Evolutionary conservation across 2,113 vertebrate genomes (phyloP), one percentile per base, ranked within the genome.

Genomic region (Petrocephalus microphthalmus): DNA sequence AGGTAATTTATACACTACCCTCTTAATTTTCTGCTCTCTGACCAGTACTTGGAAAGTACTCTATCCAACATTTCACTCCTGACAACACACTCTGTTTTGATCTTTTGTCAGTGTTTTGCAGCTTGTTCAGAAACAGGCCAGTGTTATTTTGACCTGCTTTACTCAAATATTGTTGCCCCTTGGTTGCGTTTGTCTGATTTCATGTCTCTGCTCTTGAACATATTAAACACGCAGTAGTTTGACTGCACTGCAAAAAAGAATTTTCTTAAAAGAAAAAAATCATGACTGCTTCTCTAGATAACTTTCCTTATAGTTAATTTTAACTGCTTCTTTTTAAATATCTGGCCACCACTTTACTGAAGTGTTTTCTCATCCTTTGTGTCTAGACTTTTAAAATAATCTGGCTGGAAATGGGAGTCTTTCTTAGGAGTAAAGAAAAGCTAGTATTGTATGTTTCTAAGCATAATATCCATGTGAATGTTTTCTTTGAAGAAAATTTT

Each of bases 1-100:
- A 94, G 93, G 92, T 94, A 88, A 94, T 87, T 93, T 93, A 94
- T 92, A 92, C 93, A 91, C 90, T 93, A 92, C 87, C 22, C 90
- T 90, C 78, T 89, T 90, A 89, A 87, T 84, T 92, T 92, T 92
- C 90, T 89, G 71, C 87, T 91, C 90, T 93, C 86, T 89, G 84
- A 89, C 90, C 90, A 89, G 53, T 91, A 49, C 84, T 89, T 89
- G 56, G 90, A 71, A 91, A 89, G 90, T 92, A 89, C 89, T 94
- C 90, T 94, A 91, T 91, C 54, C 85, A 89, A 64, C 86, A 37
- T 89, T 45, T 87, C 42, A 42, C 71, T 71, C 25, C 90, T 93
- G 89, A 91, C 89, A 90, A 87, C 91, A 89, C 88, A 6, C 85
- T 85, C 91, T 84, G 42, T 91, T 91, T 51, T 90, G 91, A 83